Evolutionary conservation across 1,140 invertebrate species (phyloP), one percentile per base, ranked within the genome.

Genomic region (Triops longicaudatus): DNA sequence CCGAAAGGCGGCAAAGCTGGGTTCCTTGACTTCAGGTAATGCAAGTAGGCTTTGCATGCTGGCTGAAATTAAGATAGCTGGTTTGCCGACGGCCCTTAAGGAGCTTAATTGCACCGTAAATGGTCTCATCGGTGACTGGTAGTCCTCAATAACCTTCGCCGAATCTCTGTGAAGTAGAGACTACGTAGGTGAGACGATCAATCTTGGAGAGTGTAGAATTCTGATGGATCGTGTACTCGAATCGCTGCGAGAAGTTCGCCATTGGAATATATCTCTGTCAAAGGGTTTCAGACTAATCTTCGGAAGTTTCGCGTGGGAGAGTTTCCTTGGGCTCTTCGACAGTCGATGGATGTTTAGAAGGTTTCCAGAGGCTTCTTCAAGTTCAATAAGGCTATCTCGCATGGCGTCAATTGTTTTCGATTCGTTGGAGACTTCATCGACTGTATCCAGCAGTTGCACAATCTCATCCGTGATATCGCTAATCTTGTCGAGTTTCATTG

Each of bases 311-410:
- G 2, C 50, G 0, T 63, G 50, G 22, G 50, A 63, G 5, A 63
- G 50, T 63, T 63, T 63, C 50, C 14, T 63, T 63, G 50, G 9
- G 0, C 50, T 0, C 50, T 17, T n/a, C 50, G 50, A n/a, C 50
- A 63, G 50, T n/a, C 50, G 50, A 17, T n/a, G 50, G 7, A 63
- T 63, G 50, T 63, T 63, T 63, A 63, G 50, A 63, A 63, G 50
- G 50, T 63, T 63, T 63, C 1, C 50, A n/a, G 2, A 10, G 50
- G 17, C 10, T n/a, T 63, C 50, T 63, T 63, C 50, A 1, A 63
- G 9, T 63, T 63, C 50, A 63, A 63, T 63, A 63, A 63, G 50
- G 50, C 9, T 10, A 63, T 63, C 50, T 63, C 50, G 50, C 50
- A 63, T 5, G 50, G 7, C 2, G 50, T 63, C 50, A 63, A 63